phyloP scores from a whole-genome alignment of 2,888 invertebrate species.

The Parasteatoda lunata region DNA sequence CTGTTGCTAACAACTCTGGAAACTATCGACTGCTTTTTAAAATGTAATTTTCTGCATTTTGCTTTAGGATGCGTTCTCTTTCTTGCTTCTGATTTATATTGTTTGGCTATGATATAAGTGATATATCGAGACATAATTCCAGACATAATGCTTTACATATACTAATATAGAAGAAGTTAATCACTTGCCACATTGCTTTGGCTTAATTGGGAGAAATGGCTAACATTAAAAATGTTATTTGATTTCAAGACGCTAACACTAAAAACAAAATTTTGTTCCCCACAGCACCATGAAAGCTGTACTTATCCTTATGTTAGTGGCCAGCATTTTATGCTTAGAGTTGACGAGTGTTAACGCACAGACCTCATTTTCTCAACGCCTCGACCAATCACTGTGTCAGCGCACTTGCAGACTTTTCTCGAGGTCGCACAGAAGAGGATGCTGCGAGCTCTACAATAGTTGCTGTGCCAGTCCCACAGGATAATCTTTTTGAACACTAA shows the following conservation, averaged over 20 bases:
- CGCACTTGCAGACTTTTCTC: slow-evolving; percentile 29
- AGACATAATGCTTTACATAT: too few relatives aligned
- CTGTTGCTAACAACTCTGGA: too few relatives aligned
- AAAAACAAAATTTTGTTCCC: not conserved
- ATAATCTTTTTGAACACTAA: not conserved
- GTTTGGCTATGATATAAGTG: too few relatives aligned
- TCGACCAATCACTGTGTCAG: slow-evolving; percentile 20
- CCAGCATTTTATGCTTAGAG: slow-evolving; percentile 20
- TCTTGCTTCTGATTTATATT: too few relatives aligned
- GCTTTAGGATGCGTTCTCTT: too few relatives aligned
- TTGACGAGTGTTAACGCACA: slow-evolving; percentile 23
- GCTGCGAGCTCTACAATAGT: slow-evolving; percentile 44
- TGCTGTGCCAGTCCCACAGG: slow-evolving; percentile 20
- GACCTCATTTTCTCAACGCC: slow-evolving; percentile 1
- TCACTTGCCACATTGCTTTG: too few relatives aligned
- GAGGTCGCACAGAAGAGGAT: slow-evolving; percentile 40
- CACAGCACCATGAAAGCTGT: slow-evolving; percentile 46
- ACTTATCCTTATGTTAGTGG: slow-evolving; percentile 24
- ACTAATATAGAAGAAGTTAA: too few relatives aligned
- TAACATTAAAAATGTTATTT: not conserved
- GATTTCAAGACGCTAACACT: not conserved
- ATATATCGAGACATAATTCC: too few relatives aligned
- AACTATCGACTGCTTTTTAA: too few relatives aligned
- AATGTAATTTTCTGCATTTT: too few relatives aligned
- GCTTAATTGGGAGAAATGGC: not conserved